Evolutionary conservation across 37 sponge, comb jelly and placozoan genomes (phyloP), one percentile per base, ranked within the genome.

Genomic region (Ianthella basta): DNA sequence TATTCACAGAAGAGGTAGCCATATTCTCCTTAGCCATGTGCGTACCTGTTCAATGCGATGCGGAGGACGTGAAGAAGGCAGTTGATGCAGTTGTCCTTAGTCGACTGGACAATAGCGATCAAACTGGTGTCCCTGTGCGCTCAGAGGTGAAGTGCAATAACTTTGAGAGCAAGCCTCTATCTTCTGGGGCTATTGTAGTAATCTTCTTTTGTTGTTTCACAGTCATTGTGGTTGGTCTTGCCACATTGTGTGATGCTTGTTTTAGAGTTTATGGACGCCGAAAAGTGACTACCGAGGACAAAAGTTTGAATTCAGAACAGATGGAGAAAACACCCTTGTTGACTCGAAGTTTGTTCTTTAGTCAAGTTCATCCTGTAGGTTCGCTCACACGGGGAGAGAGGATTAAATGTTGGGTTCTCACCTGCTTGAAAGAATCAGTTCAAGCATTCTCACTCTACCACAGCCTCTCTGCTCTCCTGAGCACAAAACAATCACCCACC

Each of bases 101-200:
- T 44, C 66, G 8, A 15, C 35, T 21, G 83, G 85, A 0, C 69
- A 77, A 1, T 40, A 86, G 36, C 63, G 41, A 37, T 83, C 88
- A 0, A 91, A 91, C 44, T 91, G 92, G 21, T 75, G 91, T 12
- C 85, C 74, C 82, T 91, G 89, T 56, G 89, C 73, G 72, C 38
- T 89, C 18, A 44, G 50, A 44, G 50, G 50, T 44, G 3, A 44
- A 44, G 50, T 44, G 50, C 50, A 44, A 8, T 8, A 44, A 44
- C 50, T 44, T 44, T 44, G 50, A 44, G 8, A 44, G 50, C 50
- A 44, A 75, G 27, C 79, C 77, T 1, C 83, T 75, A 38, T 83
- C 63, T 19, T 35, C 80, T 0, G 88, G 91, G 39, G 88, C 94
- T 53, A 85, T 88, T 15, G 41, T 87, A 1, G 85, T 93, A 86